Percentiles rank a stretch among this genome's conserved stretches.
Conservation (phyloP, 1,140 invertebrate species). For the Drosophila tsacasi region DNA sequence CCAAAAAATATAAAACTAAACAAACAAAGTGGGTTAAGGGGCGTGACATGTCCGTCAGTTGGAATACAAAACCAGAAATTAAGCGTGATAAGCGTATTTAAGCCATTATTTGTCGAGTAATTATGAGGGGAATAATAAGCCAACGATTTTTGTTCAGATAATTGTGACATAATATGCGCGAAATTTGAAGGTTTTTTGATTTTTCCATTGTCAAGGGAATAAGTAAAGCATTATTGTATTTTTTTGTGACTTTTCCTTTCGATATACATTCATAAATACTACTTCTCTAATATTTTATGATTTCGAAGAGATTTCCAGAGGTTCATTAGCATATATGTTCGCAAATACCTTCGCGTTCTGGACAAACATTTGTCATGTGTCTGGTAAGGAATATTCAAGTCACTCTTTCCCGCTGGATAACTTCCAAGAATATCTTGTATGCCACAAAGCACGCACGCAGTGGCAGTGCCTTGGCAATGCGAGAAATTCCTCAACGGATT, state of each 20-base stretch:
- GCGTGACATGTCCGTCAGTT: constrained; percentile 40
- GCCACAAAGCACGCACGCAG: constrained; percentile 36
- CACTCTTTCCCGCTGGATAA: constrained; percentile 32
- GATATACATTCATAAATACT: background rate
- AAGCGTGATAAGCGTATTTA: constrained; percentile 47
- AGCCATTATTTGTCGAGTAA: constrained; percentile 32
- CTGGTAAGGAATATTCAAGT: constrained; percentile 33
- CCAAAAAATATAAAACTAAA: constrained; percentile 12
- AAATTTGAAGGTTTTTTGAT: constrained; percentile 27
- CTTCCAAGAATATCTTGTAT: constrained; percentile 55
- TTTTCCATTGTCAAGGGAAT: constrained; percentile 6
- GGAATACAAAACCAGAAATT: constrained; percentile 38
- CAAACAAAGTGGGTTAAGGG: constrained; percentile 32
- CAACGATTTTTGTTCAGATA: constrained; percentile 8
- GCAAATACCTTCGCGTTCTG: constrained; percentile 22
- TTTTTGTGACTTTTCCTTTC: background rate
- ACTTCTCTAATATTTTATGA: constrained; percentile 1
- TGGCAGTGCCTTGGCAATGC: constrained; percentile 13
- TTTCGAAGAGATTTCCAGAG: background rate
- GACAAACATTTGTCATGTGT: constrained; percentile 56
- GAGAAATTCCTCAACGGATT: constrained; percentile 46
- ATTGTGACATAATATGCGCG: constrained; percentile 12
- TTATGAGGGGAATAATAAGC: constrained; percentile 35
- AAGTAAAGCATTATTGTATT: background rate
- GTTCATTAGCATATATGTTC: constrained; percentile 36